A percentile compares a stretch with the other conserved stretches of the same genome.
Conservation (phyloP, 2,113 vertebrate species). For the Ictalurus furcatus region DNA sequence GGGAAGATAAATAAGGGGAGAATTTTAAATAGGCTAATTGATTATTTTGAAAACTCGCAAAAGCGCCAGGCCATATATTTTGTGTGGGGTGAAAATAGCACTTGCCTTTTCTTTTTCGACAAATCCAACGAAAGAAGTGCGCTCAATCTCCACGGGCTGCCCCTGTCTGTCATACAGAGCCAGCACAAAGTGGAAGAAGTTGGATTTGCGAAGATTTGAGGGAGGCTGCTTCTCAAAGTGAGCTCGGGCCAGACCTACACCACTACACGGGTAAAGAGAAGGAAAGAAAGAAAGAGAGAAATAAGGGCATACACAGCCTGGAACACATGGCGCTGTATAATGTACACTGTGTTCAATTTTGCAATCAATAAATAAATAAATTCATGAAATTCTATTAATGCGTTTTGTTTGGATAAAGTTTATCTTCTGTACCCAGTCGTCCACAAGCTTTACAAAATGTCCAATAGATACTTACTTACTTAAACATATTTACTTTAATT, state of each 20-base stretch:
- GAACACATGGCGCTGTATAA: background rate
- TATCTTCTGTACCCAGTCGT: background rate
- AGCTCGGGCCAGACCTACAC: constrained; percentile 96
- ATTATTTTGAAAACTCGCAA: background rate
- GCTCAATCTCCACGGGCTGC: constrained; percentile 98
- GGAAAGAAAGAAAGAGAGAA: constrained; percentile 23
- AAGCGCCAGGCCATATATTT: background rate
- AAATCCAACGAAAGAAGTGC: constrained; percentile 95
- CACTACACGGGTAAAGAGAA: constrained; percentile 73
- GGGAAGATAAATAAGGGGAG: background rate
- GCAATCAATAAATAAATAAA: background rate
- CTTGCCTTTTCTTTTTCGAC: constrained; percentile 98
- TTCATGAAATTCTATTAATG: background rate
- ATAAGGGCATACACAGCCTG: constrained; percentile 7
- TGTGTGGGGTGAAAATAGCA: background rate
- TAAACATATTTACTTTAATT: background rate
- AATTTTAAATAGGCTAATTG: background rate
- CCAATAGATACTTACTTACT: background rate
- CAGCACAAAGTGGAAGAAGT: constrained; percentile 99
- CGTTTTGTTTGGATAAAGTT: background rate
- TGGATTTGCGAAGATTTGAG: constrained; percentile 97
- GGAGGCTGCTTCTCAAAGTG: constrained; percentile 99
- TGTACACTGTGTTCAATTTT: background rate
- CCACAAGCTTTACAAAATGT: background rate
- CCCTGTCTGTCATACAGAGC: constrained; percentile 97